A percentile compares a stretch with the other conserved stretches of the same genome.
Evolutionary conservation across 2,113 vertebrate genomes (phyloP).

Genomic region (Cettia cetti): DNA sequence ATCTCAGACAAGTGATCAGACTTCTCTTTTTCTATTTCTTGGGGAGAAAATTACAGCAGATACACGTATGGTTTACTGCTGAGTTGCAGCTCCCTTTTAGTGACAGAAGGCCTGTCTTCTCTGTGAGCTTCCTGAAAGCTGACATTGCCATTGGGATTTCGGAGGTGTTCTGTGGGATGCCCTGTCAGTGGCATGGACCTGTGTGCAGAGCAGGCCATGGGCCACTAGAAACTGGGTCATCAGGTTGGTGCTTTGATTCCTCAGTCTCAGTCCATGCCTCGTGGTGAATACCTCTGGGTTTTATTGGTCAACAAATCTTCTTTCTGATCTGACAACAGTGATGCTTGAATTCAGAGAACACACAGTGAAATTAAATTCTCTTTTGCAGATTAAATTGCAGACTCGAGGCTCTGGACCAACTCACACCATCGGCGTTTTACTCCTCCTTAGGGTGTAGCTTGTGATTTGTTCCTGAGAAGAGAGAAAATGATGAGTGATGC

Average conservation of each 20-base stretch:
- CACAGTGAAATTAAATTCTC: neutral
- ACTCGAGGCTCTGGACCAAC: neutral
- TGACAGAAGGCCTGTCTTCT: neutral
- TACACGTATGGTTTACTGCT: neutral
- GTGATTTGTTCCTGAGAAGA: neutral
- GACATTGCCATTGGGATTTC: neutral
- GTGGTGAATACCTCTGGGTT: neutral
- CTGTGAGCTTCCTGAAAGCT: neutral
- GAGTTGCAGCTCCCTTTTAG: neutral
- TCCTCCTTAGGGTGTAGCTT: conserved; percentile 34
- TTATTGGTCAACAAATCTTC: neutral
- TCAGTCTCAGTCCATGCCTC: neutral
- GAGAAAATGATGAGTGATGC: conserved; percentile 95
- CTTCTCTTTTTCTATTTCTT: neutral
- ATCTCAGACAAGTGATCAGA: neutral
- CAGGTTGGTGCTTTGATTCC: neutral
- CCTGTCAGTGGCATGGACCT: neutral
- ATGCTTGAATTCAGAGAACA: neutral
- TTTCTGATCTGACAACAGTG: accelerated
- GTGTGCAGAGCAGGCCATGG: neutral
- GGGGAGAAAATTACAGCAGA: neutral
- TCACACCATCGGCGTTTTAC: neutral
- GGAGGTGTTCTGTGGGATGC: neutral
- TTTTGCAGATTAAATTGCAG: neutral
- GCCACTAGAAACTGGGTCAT: neutral